Percentiles rank a stretch among this genome's conserved stretches.
These are phyloP conservation scores for Lissonota sp. DNA, from an alignment of 2,888 invertebrate species.

Conservation along the genomic window DNA sequence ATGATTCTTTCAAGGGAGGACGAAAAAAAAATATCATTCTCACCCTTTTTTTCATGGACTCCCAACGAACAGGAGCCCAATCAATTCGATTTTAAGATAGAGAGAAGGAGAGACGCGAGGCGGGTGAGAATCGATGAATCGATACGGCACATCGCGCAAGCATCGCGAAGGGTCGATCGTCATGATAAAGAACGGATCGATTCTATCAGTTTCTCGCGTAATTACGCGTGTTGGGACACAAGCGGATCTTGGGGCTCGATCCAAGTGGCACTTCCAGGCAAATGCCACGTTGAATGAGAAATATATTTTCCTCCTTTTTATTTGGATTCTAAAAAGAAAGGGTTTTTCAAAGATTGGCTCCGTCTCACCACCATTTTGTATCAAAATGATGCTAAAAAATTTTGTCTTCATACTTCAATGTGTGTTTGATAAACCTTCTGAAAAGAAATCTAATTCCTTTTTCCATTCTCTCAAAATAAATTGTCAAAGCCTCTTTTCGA, in stretches of 20 bases:
- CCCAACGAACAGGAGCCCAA: conserved; percentile 58
- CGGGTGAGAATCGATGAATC: conserved; percentile 75
- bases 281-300: too few relatives aligned
- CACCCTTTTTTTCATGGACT: conserved; percentile 64
- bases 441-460: too few relatives aligned
- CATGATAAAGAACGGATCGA: conserved; percentile 78
- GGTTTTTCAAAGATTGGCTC: too few relatives aligned
- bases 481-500: not conserved
- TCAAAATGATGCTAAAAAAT: too few relatives aligned
- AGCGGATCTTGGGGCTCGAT: conserved; percentile 66
- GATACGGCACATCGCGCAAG: conserved; percentile 79
- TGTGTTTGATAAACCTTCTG: too few relatives aligned
- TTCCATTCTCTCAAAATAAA: too few relatives aligned
- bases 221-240: conserved; percentile 82
- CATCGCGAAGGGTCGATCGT: conserved; percentile 79
- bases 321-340: too few relatives aligned
- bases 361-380: too few relatives aligned
- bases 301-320: too few relatives aligned
- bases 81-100: conserved; percentile 66
- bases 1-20: conserved; percentile 27
- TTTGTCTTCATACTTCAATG: too few relatives aligned
- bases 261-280: conserved; percentile 61
- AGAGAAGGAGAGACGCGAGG: conserved; percentile 6
- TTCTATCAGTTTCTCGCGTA: conserved; percentile 83
- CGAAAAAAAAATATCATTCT: conserved; percentile 57